Evolutionary conservation across 1,140 invertebrate species (phyloP), one percentile per base, ranked within the genome.

Genomic region (Drosophila ironensis): DNA sequence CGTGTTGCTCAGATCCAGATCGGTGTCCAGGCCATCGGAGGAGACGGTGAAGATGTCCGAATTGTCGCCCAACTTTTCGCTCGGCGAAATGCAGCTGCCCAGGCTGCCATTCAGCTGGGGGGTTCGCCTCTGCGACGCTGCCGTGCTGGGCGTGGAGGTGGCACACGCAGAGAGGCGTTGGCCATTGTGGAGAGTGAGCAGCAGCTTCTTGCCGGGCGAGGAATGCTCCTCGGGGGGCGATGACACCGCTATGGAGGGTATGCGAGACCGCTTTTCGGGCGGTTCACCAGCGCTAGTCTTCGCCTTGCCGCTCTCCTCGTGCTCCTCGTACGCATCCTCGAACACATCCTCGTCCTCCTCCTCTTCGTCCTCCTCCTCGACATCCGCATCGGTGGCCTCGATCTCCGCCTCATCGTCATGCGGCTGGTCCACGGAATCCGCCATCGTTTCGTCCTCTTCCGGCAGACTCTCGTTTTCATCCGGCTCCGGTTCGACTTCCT

Each of bases 41-140:
- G 88, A 90, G 0, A 90, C 88, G 0, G 88, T 90, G 14, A 90
- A 90, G 20, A 90, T 89, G 44, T 90, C 88, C 0, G 88, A 90
- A 48, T 88, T 88, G 14, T 90, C 88, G 1, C 87, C 87, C 6
- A 88, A 35, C 8, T 89, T 89, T 30, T 90, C 88, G 33, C 82
- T 90, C 0, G 88, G 81, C 22, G 88, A 88, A 7, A 89, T 82
- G 35, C 88, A 89, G 22, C 87, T 89, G 2, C 80, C 87, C 5
- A 89, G 30, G 12, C 87, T 89, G 1, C 87, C 82, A 11, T 89
- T 89, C 0, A 88, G 40, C 52, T 87, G 87, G 2, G 87, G 77
- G 4, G 80, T 84, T 4, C 80, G 52, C 0, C 82, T 51, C 11
- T 61, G 69, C 9, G 3, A 63, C 54, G 11, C 52, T 60, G 0